Base-by-base conservation (phyloP, 1,140 invertebrate genomes). In the Antheraea mylitta region DNA sequence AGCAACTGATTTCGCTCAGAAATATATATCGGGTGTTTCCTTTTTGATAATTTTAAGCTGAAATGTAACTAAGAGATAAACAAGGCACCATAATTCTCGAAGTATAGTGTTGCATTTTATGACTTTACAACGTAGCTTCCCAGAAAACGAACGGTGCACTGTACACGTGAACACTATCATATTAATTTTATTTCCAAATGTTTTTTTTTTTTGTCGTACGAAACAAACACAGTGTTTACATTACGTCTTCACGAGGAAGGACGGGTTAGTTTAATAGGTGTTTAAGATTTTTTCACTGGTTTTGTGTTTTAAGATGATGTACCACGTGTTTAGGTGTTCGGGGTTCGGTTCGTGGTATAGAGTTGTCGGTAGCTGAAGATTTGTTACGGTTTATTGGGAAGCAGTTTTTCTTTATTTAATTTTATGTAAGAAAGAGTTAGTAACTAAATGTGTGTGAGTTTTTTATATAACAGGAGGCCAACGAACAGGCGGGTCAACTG, bases 121-220 rank as follows among this genome's bases (percentile, higher is more conserved):
- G 38, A 66, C 22, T 66, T 66, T 66, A 66, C 65, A 66, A 66
- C 53, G n/a, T 36, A 66, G 65, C n/a, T 66, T 66, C 65, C 53
- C n/a, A 59, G 65, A 66, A 66, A 42, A 11, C 38, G 38, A 9
- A 9, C 38, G 11, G 38, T 66, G 11, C 18, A 66, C 65, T 16
- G 45, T 53, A 37, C 65, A 66, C 48, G 65, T 66, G 65, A 59
- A n/a, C 53, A 30, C 37, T 58, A 59, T 66, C 42, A 13, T 66
- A 66, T 66, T 66, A 66, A 66, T 66, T 66, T 38, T 66, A 66
- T 66, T 64, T 65, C 37, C 18, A 65, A 66, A 37, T 16, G 30
- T 30, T 66, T 9, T 64, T 66, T 9, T 64, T 66, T 66, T 59
- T 58, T 59, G 65, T 59, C 64, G 64, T 58, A n/a, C 19, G 53